A percentile compares a stretch with the other conserved stretches of the same genome.
These are phyloP conservation scores for Stichodactyla mertensii DNA, from an alignment of 64 coral and sea anemone species.

Conservation along the genomic window DNA sequence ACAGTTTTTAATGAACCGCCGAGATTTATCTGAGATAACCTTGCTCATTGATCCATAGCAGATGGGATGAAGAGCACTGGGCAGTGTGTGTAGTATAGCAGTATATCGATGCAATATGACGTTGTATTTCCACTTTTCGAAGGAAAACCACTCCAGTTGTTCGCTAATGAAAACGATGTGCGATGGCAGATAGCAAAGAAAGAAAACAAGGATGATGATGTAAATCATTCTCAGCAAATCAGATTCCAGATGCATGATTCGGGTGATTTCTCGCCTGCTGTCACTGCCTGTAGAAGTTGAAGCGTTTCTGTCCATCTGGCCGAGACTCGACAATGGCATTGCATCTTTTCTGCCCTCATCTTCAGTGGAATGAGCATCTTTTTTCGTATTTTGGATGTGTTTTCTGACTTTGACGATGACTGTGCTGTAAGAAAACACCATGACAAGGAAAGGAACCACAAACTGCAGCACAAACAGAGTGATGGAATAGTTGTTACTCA, in stretches of 20 bases:
- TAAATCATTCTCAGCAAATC: background rate
- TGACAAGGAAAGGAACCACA: background rate
- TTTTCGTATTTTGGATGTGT: background rate
- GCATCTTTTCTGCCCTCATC: background rate
- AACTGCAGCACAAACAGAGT: background rate
- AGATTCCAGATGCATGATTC: background rate
- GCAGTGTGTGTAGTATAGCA: background rate
- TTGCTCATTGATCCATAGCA: constrained; percentile 2
- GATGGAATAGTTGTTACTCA: background rate
- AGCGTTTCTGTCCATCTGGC: background rate
- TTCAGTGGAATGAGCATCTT: background rate
- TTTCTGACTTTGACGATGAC: constrained; percentile 11
- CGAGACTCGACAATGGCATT: too few relatives aligned
- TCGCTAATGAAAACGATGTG: background rate
- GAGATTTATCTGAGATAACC: background rate
- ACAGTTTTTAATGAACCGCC: background rate
- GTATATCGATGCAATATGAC: background rate
- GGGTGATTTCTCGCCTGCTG: background rate
- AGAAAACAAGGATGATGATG: background rate
- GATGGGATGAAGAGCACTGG: background rate
- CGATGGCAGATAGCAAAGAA: background rate
- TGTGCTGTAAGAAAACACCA: background rate
- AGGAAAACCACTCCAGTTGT: background rate
- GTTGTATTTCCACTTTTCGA: background rate
- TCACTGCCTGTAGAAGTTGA: background rate